Evolutionary conservation across 2,113 vertebrate species (phyloP).

Genomic region (Himantopus leucocephalus): DNA sequence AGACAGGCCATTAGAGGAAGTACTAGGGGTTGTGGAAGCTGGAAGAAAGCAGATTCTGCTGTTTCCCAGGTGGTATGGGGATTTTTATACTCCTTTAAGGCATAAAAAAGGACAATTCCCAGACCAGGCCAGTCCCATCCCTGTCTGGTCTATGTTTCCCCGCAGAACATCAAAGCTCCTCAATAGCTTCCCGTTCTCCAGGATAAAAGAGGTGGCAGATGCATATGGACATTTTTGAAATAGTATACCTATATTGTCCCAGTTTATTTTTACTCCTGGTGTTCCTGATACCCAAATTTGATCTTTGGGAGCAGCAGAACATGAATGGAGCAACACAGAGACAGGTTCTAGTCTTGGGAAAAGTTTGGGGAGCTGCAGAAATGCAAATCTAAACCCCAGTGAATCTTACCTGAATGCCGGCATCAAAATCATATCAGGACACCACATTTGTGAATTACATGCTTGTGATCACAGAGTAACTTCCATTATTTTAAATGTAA

Average conservation of each 20-base stretch:
- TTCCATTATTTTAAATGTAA: not conserved
- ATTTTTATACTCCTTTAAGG: not conserved
- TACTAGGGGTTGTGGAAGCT: not conserved
- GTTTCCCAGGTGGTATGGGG: not conserved
- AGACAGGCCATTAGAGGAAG: not conserved
- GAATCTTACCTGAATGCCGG: not conserved
- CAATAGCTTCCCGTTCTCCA: not conserved
- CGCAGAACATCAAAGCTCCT: not conserved
- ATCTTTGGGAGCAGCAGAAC: not conserved
- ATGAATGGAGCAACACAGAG: not conserved
- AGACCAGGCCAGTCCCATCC: not conserved
- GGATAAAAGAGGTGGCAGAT: not conserved
- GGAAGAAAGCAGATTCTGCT: not conserved
- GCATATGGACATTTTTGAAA: not conserved
- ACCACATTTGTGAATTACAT: not conserved
- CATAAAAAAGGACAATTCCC: not conserved
- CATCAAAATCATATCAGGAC: not conserved
- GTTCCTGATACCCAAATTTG: not conserved
- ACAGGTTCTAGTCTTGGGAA: not conserved
- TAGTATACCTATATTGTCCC: not conserved
- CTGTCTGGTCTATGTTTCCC: not conserved
- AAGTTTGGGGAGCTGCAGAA: not conserved
- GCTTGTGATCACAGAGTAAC: not conserved
- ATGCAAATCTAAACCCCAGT: not conserved
- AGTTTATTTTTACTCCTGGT: not conserved